phyloP scores from a whole-genome alignment of 1,140 invertebrate genomes.

The Bicyclus anynana region DNA sequence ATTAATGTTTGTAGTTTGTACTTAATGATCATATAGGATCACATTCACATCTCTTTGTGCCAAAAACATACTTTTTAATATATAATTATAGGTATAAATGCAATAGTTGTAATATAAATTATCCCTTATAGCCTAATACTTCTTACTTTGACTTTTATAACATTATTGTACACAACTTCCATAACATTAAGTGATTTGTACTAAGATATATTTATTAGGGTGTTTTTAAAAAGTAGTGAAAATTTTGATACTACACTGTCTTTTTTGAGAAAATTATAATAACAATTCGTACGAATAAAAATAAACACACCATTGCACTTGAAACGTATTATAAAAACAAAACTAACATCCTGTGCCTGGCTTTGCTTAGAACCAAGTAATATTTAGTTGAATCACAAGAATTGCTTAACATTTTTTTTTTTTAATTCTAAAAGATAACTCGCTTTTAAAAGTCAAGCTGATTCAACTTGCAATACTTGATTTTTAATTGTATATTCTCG shows the following conservation, averaged over 20 bases:
- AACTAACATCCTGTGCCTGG: constrained; percentile 13
- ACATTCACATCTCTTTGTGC: not conserved
- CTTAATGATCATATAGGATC: not conserved
- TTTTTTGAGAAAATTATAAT: not conserved
- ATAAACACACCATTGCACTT: constrained; percentile 9
- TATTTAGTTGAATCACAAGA: not conserved
- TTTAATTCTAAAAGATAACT: too few relatives aligned
- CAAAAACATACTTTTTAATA: not conserved
- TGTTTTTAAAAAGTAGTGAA: not conserved
- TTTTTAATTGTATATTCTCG: too few relatives aligned
- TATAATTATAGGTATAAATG: not conserved
- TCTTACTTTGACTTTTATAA: too few relatives aligned
- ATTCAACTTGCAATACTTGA: too few relatives aligned
- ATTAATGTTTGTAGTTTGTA: not conserved
- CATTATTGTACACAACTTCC: too few relatives aligned
- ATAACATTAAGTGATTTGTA: too few relatives aligned
- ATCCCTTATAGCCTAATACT: too few relatives aligned
- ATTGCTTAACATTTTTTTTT: not conserved
- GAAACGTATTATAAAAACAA: not conserved
- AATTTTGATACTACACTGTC: not conserved
- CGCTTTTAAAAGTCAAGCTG: too few relatives aligned
- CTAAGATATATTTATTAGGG: too few relatives aligned
- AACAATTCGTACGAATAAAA: not conserved
- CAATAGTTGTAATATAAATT: too few relatives aligned
- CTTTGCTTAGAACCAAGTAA: constrained; percentile 9